Evolutionary conservation across 2,888 invertebrate species (phyloP), one percentile per base, ranked within the genome.

Genomic region (Myopa testacea): DNA sequence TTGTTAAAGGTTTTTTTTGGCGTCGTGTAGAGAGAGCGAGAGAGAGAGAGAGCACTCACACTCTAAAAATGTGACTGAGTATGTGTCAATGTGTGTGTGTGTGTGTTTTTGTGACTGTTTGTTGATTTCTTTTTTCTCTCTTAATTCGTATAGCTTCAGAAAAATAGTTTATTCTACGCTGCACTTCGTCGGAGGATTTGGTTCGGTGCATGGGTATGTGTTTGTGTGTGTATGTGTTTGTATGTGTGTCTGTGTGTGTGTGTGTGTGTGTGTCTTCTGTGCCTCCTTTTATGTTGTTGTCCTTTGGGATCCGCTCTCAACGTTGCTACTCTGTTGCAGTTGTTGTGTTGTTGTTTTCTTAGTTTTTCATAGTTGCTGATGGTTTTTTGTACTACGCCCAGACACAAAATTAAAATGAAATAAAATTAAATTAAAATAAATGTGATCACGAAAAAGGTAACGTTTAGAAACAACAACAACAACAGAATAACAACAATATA

Each of bases 401-500:
- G 55, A 67, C 38, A 52, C 67, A 58, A 77, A 77, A 74, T 77
- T 77, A 74, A 73, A 77, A 69, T 77, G 60, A 74, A 73, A 77
- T 74, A 68, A 69, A 75, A 75, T 63, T 67, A 75, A 75, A 75
- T 40, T 75, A 55, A 77, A 69, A 69, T 76, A 69, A 76, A 76
- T 76, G 65, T 26, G 12, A n/a, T 34, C 10, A 63, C 62, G 26
- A 4, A 63, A 19, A 63, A 19, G 34, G 34, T 12, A 63, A 63
- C 5, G 19, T 19, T 5, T n/a, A 62, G 10, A 37, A 62, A 73
- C 34, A 63, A 63, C 26, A 63, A 63, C 62, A 63, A 63, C 62
- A 63, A 63, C 62, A 63, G 7, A 7, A 3, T 3, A 37, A 12
- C 34, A 76, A 62, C 70, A 76, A 76, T 26, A 26, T n/a, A n/a